A percentile compares a stretch with the other conserved stretches of the same genome.
Conservation (phyloP, 1,140 invertebrate species). For the Homarus americanus region DNA sequence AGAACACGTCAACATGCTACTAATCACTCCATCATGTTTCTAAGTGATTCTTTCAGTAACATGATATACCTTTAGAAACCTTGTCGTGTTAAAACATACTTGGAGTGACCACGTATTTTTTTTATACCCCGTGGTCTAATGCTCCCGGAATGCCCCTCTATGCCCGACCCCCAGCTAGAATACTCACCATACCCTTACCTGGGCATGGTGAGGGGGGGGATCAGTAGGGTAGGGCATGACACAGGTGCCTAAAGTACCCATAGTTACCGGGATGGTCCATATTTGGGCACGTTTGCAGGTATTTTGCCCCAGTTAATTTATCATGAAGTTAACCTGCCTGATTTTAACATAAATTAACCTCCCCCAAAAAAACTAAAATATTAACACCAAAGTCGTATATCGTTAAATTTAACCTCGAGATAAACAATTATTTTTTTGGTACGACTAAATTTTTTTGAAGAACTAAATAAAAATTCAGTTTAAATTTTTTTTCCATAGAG, state of each 20-base stretch:
- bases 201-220: not conserved
- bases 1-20: not conserved
- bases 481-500: conserved; percentile 7
- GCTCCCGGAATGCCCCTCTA: no score
- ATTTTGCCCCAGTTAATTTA: conserved; percentile 60
- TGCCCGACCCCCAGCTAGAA: no score
- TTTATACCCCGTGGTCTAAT: no score
- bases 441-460: conserved; percentile 26
- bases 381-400: conserved; percentile 1
- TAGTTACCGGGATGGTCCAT: conserved; percentile 27
- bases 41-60: no score
- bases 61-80: no score
- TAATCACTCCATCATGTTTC: not conserved
- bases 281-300: conserved; percentile 40
- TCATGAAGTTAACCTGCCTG: conserved; percentile 71
- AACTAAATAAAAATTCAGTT: not conserved
- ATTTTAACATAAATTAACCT: conserved; percentile 5
- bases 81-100: no score
- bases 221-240: conserved; percentile 25
- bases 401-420: not conserved
- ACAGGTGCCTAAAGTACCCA: conserved; percentile 38
- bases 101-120: no score
- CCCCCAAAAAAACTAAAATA: not conserved
- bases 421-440: conserved; percentile 5
- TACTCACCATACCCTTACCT: no score